phyloP scores from a whole-genome alignment of 1,140 invertebrate genomes.

The Ceratosolen solmsi region DNA sequence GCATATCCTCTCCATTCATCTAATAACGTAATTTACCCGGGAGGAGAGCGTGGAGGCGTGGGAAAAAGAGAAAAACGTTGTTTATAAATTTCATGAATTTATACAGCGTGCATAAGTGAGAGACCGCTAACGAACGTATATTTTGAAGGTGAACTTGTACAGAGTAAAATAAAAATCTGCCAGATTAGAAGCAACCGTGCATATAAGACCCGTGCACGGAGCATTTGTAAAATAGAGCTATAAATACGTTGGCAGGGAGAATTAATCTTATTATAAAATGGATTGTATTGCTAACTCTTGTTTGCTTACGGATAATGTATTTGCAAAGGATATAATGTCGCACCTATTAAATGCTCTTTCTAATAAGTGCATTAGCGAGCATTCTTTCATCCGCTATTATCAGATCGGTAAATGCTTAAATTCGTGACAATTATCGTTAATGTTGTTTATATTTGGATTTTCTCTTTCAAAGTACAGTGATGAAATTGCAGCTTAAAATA shows the following conservation, averaged over 20 bases:
- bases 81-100: conserved; percentile 37
- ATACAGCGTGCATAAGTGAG: conserved; percentile 22
- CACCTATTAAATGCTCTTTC: not conserved
- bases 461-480: no score
- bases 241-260: conserved; percentile 12
- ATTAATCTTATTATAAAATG: conserved; percentile 47
- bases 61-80: conserved; percentile 20
- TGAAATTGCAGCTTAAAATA: no score
- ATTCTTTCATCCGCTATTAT: no score
- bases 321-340: conserved; percentile 16
- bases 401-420: no score
- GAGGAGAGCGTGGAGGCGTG: not conserved
- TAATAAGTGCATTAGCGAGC: conserved; percentile 31
- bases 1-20: conserved; percentile 9
- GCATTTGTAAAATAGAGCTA: conserved; percentile 20
- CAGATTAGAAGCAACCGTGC: not conserved
- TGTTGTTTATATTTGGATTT: no score
- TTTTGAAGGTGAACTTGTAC: not conserved
- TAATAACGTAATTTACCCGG: conserved; percentile 24
- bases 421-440: no score
- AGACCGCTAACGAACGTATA: conserved; percentile 9
- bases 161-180: conserved; percentile 8
- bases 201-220: not conserved
- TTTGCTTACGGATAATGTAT: conserved; percentile 35
- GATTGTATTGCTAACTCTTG: conserved; percentile 8